phyloP scores from a whole-genome alignment of 2,797 vertebrate genomes.

The Onychomys arenicola region DNA sequence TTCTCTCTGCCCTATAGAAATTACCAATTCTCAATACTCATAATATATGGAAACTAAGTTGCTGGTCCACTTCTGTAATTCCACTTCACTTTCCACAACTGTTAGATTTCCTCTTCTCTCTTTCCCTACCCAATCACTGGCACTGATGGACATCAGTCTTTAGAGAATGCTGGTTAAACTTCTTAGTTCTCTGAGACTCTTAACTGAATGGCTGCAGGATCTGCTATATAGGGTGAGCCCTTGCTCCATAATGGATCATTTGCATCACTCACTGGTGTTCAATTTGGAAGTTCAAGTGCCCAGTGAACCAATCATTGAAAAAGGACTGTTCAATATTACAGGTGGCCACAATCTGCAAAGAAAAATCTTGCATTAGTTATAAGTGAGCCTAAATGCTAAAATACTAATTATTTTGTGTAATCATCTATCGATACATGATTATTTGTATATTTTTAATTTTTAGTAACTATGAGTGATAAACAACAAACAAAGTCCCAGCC shows the following conservation, averaged over 20 bases:
- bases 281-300: slow-evolving; percentile 90
- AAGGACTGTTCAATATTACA: slow-evolving; percentile 87
- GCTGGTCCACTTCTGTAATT: slow-evolving; percentile 5
- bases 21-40: not conserved
- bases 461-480: not conserved
- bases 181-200: not conserved
- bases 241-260: not conserved
- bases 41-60: not conserved
- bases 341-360: slow-evolving; percentile 85
- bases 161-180: not conserved
- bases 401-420: not conserved
- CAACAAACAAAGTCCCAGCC: not conserved
- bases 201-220: not conserved
- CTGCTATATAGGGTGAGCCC: not conserved
- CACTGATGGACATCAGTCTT: not conserved
- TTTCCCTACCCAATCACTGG: not conserved
- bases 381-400: not conserved
- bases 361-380: slow-evolving; percentile 13
- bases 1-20: not conserved
- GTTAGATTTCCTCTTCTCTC: fast-evolving
- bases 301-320: slow-evolving; percentile 90
- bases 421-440: not conserved
- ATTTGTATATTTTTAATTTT: not conserved
- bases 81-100: not conserved
- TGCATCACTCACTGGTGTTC: slow-evolving; percentile 88